Conservation (phyloP, 2,888 invertebrate genomes). For the Mythimna vitellina region DNA sequence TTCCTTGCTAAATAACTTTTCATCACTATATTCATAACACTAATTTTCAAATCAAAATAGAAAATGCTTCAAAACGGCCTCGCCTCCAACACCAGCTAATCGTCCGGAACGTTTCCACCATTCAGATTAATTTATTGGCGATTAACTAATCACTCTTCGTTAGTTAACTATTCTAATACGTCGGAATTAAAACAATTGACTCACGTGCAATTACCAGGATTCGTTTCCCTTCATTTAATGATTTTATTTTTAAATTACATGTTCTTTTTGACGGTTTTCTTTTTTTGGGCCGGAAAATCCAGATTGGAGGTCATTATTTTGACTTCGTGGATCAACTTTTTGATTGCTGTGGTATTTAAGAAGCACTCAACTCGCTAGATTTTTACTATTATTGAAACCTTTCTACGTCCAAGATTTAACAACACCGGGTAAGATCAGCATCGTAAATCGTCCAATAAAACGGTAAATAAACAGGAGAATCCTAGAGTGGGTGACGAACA, state of each 20-base stretch:
- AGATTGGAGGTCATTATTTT: slow-evolving; percentile 25
- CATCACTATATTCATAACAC: neutral
- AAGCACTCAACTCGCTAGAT: neutral
- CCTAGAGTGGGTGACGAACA: slow-evolving; percentile 55
- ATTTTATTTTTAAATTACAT: slow-evolving; percentile 23
- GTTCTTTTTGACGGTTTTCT: slow-evolving; percentile 7
- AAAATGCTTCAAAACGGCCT: slow-evolving; percentile 19
- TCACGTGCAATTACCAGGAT: slow-evolving; percentile 38
- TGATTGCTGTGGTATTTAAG: slow-evolving; percentile 6
- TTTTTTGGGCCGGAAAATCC: slow-evolving; percentile 15
- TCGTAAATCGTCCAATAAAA: slow-evolving; percentile 21
- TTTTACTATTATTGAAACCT: slow-evolving; percentile 8
- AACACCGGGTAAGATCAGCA: slow-evolving; percentile 10
- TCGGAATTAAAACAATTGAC: slow-evolving; percentile 44
- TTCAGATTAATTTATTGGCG: slow-evolving; percentile 46
- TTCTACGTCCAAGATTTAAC: slow-evolving; percentile 10
- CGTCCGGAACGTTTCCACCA: slow-evolving; percentile 36
- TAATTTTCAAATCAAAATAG: slow-evolving; percentile 5
- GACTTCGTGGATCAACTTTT: neutral
- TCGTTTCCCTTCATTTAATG: slow-evolving; percentile 42
- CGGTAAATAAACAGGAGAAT: slow-evolving; percentile 54
- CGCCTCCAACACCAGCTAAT: slow-evolving; percentile 32
- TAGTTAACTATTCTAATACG: slow-evolving; percentile 29
- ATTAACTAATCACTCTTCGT: slow-evolving; percentile 47
- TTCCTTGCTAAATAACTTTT: neutral